Conservation (phyloP, 2,113 vertebrate species). For the Cavia porcellus region DNA sequence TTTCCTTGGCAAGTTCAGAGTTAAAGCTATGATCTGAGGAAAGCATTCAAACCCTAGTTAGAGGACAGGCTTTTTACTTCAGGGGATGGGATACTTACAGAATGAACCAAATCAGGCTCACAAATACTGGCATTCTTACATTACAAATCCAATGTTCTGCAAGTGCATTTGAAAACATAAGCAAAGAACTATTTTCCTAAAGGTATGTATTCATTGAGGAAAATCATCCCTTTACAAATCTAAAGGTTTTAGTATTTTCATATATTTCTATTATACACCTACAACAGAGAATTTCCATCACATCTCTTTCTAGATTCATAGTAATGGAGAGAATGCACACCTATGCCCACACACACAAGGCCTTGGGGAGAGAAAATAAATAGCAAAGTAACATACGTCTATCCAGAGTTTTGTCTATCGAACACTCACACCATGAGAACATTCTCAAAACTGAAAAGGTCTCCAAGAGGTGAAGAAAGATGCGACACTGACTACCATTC, state of each 20-base stretch:
- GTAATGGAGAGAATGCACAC: background rate
- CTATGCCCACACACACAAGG: background rate
- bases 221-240: constrained; percentile 6
- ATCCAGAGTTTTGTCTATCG: background rate
- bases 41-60: background rate
- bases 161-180: background rate
- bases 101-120: background rate
- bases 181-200: background rate
- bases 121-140: background rate
- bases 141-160: background rate
- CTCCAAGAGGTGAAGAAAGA: background rate
- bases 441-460: background rate
- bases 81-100: background rate
- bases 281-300: background rate
- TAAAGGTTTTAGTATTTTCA: background rate
- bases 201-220: background rate
- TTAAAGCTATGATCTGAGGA: background rate
- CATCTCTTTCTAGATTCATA: background rate
- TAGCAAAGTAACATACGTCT: background rate
- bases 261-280: background rate
- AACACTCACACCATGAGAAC: background rate
- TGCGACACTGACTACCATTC: background rate
- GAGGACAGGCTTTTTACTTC: background rate
- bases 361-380: background rate
- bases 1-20: background rate